phyloP scores from a whole-genome alignment of 2,888 invertebrate species.

The Bimastos eiseni region DNA sequence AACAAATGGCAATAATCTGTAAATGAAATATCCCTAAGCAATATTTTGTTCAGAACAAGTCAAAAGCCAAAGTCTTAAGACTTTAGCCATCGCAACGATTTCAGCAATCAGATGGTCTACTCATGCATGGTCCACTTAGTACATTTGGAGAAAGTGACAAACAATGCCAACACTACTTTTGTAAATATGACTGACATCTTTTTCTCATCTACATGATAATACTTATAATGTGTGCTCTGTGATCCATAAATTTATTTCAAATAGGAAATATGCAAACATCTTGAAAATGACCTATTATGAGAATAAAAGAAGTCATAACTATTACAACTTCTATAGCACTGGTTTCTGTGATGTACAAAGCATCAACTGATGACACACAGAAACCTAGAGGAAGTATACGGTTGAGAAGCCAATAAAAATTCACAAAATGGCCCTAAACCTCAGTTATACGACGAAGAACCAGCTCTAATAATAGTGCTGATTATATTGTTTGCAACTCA shows the following conservation, averaged over 20 bases:
- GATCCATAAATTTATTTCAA: neutral
- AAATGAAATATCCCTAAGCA: neutral
- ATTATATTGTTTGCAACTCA: neutral
- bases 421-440: no score
- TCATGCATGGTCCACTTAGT: neutral
- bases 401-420: neutral
- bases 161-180: neutral
- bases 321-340: neutral
- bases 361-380: no score
- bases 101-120: neutral
- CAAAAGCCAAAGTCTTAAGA: neutral
- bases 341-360: neutral
- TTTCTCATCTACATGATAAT: neutral
- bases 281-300: neutral
- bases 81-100: no score
- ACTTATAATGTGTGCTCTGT: neutral
- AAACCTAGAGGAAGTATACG: no score
- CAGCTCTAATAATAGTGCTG: neutral
- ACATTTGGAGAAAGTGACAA: neutral
- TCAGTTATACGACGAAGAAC: neutral
- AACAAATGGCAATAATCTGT: neutral
- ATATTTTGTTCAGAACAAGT: neutral
- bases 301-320: neutral
- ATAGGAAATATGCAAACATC: neutral
- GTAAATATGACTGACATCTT: no score